phyloP scores from a whole-genome alignment of 2,888 invertebrate species.

The Tanypteryx hageni region DNA sequence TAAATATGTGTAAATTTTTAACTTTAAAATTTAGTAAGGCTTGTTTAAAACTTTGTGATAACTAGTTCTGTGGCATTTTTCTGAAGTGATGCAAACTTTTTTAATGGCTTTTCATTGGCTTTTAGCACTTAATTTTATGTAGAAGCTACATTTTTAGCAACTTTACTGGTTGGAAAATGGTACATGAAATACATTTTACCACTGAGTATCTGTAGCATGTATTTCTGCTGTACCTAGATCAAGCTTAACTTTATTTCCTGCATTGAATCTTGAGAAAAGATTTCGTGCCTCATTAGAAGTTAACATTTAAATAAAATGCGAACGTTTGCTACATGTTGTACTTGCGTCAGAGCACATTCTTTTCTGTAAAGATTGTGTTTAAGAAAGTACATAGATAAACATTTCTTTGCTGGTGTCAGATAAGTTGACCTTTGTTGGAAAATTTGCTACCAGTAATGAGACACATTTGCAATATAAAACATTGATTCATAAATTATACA shows the following conservation, averaged over 20 bases:
- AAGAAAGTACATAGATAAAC: conserved; percentile 47
- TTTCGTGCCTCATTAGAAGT: conserved; percentile 36
- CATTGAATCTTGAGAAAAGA: conserved; percentile 27
- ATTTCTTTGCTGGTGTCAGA: neutral
- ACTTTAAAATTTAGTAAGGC: too few relatives aligned
- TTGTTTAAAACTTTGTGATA: too few relatives aligned
- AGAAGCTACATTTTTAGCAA: too few relatives aligned
- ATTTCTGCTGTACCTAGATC: conserved; percentile 55
- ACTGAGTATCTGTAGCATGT: neutral
- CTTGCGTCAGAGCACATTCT: conserved; percentile 47
- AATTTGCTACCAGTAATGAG: conserved; percentile 41
- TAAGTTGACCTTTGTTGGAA: neutral
- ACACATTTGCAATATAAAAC: neutral
- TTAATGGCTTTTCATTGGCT: too few relatives aligned
- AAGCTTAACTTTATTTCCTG: conserved; percentile 41
- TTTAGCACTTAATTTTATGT: too few relatives aligned
- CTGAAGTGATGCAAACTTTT: too few relatives aligned
- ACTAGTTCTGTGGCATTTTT: too few relatives aligned
- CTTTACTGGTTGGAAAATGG: neutral
- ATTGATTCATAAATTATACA: neutral
- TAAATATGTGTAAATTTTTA: too few relatives aligned
- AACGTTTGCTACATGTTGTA: conserved; percentile 45
- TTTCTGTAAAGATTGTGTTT: neutral
- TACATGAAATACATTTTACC: conserved; percentile 25
- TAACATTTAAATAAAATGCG: conserved; percentile 15